Evolutionary conservation across 2,797 vertebrate species (phyloP).

Genomic region (Zenarchopterus dispar): DNA sequence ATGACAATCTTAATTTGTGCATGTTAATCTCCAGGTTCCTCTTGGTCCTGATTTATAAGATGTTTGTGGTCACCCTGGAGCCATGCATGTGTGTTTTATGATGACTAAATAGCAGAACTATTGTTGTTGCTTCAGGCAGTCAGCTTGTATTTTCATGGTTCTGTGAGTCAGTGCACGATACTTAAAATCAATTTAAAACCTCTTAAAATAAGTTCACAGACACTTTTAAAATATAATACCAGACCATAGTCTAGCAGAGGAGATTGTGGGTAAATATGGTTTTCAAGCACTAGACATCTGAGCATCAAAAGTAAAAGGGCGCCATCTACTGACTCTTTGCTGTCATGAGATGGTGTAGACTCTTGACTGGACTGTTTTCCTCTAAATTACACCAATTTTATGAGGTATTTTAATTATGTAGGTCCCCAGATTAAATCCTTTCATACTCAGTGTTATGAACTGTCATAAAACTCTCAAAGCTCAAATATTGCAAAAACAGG

Average conservation of each 20-base stretch:
- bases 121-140: not conserved
- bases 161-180: no score
- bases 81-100: not conserved
- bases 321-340: slow-evolving; percentile 62
- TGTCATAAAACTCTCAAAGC: slow-evolving; percentile 10
- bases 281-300: not conserved
- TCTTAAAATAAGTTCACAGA: no score
- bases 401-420: not conserved
- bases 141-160: no score
- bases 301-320: slow-evolving; percentile 34
- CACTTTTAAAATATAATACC: no score
- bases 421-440: slow-evolving; percentile 17
- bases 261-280: not conserved
- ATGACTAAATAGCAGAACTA: not conserved
- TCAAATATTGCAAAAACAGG: slow-evolving; percentile 28
- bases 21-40: not conserved
- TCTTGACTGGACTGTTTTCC: slow-evolving; percentile 19
- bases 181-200: no score
- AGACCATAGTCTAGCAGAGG: not conserved
- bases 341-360: slow-evolving; percentile 16
- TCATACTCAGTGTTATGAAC: not conserved
- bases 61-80: not conserved
- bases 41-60: not conserved
- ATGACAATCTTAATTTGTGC: not conserved
- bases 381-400: slow-evolving; percentile 20